These are phyloP conservation scores for Celastrina argiolus DNA, from an alignment of 2,888 invertebrate genomes.

Conservation along the genomic window DNA sequence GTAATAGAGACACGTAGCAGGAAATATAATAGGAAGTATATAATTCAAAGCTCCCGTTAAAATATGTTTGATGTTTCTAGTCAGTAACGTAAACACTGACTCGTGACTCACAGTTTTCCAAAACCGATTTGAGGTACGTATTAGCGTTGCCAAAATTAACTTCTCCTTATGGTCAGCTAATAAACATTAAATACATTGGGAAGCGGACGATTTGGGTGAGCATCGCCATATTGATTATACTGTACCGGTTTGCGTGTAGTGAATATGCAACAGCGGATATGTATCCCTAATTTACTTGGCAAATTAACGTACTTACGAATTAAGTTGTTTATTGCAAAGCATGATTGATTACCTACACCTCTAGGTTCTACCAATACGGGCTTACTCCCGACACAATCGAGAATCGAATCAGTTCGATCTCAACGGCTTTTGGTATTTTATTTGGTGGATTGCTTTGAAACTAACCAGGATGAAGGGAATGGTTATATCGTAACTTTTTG, in stretches of 20 bases:
- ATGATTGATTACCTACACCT: conserved; percentile 1
- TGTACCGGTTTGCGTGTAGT: neutral
- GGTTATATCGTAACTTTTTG: too few relatives aligned
- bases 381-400: too few relatives aligned
- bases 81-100: neutral
- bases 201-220: neutral
- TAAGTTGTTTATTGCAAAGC: neutral
- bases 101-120: conserved; percentile 1
- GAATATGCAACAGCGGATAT: conserved; percentile 20
- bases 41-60: neutral
- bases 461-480: too few relatives aligned
- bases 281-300: conserved; percentile 6
- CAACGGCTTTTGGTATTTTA: too few relatives aligned
- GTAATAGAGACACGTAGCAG: neutral
- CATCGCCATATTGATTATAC: conserved; percentile 7
- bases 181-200: conserved; percentile 1
- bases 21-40: neutral
- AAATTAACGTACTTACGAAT: neutral
- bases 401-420: too few relatives aligned
- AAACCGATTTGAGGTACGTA: neutral
- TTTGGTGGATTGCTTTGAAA: too few relatives aligned
- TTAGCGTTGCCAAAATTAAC: neutral
- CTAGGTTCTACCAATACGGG: neutral
- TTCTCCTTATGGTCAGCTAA: conserved; percentile 1
- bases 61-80: neutral